Conservation (phyloP, 2,113 vertebrate species). For the Hystrix cristata region DNA sequence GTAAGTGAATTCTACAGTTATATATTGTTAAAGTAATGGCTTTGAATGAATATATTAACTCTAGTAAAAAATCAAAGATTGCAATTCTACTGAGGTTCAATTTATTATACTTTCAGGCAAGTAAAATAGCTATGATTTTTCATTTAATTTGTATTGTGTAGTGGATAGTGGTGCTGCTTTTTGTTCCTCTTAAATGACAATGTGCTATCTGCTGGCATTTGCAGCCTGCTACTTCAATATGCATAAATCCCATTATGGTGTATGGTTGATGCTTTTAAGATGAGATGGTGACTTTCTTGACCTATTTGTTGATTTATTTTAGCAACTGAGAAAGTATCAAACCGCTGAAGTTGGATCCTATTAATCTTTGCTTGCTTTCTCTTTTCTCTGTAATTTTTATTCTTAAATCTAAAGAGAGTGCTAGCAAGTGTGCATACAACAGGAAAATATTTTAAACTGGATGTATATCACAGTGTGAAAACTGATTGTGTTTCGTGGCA, state of each 20-base stretch:
- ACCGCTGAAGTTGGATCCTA: conserved; percentile 35
- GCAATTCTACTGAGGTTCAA: conserved; percentile 67
- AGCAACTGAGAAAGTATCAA: conserved; percentile 65
- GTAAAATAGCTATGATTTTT: conserved; percentile 64
- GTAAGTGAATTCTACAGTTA: conserved; percentile 59
- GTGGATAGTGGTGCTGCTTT: neutral
- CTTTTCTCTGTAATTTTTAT: conserved; percentile 61
- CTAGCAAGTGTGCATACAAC: neutral
- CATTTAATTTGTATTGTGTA: conserved; percentile 44
- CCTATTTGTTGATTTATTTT: conserved; percentile 69
- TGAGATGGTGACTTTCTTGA: conserved; percentile 53
- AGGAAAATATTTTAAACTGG: conserved; percentile 29
- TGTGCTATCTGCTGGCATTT: conserved; percentile 63
- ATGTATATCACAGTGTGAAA: conserved; percentile 54
- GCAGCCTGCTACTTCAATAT: conserved; percentile 32
- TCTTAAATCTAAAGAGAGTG: conserved; percentile 35
- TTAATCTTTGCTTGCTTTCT: conserved; percentile 58
- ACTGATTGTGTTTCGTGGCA: neutral
- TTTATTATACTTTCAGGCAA: conserved; percentile 68
- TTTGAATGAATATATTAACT: conserved; percentile 71
- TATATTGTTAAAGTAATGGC: conserved; percentile 55
- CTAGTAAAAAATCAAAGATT: conserved; percentile 70
- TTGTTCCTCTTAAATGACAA: conserved; percentile 62
- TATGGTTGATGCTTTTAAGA: conserved; percentile 62
- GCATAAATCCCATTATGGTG: conserved; percentile 69